A percentile compares a stretch with the other conserved stretches of the same genome.
phyloP scores from a whole-genome alignment of 53 echinoderm and acorn worm species.

The Pentamera pediparva region DNA sequence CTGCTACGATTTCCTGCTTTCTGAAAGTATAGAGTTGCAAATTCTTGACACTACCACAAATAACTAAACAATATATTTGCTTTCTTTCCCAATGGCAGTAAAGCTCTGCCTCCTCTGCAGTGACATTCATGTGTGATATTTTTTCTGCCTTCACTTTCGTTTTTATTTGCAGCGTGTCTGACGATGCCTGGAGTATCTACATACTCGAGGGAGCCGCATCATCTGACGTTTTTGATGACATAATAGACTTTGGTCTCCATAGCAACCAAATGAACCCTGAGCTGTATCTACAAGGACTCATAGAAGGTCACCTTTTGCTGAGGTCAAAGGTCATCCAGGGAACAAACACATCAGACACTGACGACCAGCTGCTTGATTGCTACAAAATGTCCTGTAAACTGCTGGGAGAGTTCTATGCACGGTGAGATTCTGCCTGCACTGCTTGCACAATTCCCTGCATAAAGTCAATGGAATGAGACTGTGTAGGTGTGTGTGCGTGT shows the following conservation, averaged over 20 bases:
- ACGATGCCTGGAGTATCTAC: slow-evolving; percentile 23
- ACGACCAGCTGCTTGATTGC: neutral
- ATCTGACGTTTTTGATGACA: slow-evolving; percentile 6
- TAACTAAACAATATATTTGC: too few species aligned
- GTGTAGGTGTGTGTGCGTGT: too few species aligned
- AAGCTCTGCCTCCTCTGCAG: too few species aligned
- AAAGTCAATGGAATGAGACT: too few species aligned
- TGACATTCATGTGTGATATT: neutral
- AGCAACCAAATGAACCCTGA: slow-evolving; percentile 33
- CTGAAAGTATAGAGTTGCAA: too few species aligned
- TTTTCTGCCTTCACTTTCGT: neutral
- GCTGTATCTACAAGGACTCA: slow-evolving; percentile 14
- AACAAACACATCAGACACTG: neutral
- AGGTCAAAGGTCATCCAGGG: slow-evolving; percentile 19
- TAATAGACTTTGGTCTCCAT: slow-evolving; percentile 16
- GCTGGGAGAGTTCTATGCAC: slow-evolving; percentile 27
- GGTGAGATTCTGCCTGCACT: neutral
- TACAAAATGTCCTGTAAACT: slow-evolving; percentile 20
- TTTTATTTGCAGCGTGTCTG: neutral
- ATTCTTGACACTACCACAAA: too few species aligned
- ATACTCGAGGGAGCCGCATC: neutral
- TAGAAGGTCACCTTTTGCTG: slow-evolving; percentile 26
- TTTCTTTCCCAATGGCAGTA: too few species aligned
- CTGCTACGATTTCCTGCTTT: too few species aligned
- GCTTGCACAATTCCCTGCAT: too few species aligned